Percentiles rank a stretch among this genome's conserved stretches.
Evolutionary conservation across 2,888 invertebrate species (phyloP).

Genomic region (Meiosimyza platycephala): DNA sequence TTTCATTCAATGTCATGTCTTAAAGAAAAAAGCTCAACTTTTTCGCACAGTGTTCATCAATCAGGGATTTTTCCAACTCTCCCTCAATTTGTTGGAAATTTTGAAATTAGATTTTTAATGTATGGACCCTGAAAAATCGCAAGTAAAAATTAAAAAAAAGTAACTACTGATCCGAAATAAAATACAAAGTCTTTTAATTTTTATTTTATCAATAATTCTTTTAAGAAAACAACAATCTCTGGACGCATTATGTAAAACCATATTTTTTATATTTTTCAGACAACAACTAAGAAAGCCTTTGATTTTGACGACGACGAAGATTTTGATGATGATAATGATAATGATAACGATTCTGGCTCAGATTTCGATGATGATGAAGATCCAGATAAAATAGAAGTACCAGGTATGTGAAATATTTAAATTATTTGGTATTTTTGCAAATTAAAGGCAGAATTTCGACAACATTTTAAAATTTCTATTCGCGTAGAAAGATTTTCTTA

Average conservation of each 20-base stretch:
- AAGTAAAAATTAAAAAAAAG: too few species aligned
- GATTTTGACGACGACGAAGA: conserved; percentile 67
- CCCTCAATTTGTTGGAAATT: too few species aligned
- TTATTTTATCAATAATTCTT: not conserved
- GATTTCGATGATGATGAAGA: conserved; percentile 91
- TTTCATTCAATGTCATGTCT: too few species aligned
- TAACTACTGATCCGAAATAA: too few species aligned
- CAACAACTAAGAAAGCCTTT: conserved; percentile 52
- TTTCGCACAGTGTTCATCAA: too few species aligned
- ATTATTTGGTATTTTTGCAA: not conserved
- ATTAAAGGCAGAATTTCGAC: not conserved
- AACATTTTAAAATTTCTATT: not conserved
- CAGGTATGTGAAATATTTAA: conserved; percentile 72
- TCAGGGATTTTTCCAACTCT: too few species aligned
- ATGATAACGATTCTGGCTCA: conserved; percentile 70
- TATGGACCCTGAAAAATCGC: too few species aligned
- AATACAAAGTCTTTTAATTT: too few species aligned
- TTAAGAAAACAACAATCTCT: not conserved
- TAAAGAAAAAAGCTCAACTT: too few species aligned
- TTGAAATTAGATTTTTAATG: too few species aligned
- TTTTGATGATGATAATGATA: conserved; percentile 68
- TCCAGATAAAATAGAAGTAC: conserved; percentile 92
- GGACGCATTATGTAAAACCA: not conserved
- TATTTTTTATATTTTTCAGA: conserved; percentile 48
- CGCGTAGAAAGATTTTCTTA: conserved; percentile 15